These are phyloP conservation scores for Melanerpes aurifrons DNA, from an alignment of 2,113 vertebrate genomes.

Conservation along the genomic window DNA sequence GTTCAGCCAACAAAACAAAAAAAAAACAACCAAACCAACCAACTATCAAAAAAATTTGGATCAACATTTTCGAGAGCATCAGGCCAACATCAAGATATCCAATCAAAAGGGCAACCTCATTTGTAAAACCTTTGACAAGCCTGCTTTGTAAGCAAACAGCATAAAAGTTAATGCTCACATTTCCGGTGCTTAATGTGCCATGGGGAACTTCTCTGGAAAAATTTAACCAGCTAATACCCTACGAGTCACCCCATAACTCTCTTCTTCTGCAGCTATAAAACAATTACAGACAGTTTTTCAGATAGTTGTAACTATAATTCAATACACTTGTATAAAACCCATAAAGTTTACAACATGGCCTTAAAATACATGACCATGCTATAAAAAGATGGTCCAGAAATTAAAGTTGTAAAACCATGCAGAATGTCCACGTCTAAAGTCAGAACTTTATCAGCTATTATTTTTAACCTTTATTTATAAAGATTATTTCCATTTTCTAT, in stretches of 20 bases:
- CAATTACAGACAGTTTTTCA: neutral
- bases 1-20: neutral
- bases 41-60: neutral
- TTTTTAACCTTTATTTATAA: neutral
- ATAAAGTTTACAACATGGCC: neutral
- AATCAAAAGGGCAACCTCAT: neutral
- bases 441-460: neutral
- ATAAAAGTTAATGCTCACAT: neutral
- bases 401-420: neutral
- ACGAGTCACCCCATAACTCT: neutral
- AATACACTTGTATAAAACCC: neutral
- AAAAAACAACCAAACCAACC: no score
- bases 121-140: neutral
- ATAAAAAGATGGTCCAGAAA: neutral
- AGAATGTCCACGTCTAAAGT: neutral
- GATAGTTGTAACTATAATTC: neutral
- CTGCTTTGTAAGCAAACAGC: neutral
- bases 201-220: neutral
- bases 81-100: neutral
- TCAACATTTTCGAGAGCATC: neutral
- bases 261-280: neutral
- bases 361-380: neutral
- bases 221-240: neutral
- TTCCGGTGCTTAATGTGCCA: neutral
- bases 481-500: neutral